A percentile compares a stretch with the other conserved stretches of the same genome.
Conservation (phyloP, 2,113 vertebrate species). For the Loxodonta africana region DNA sequence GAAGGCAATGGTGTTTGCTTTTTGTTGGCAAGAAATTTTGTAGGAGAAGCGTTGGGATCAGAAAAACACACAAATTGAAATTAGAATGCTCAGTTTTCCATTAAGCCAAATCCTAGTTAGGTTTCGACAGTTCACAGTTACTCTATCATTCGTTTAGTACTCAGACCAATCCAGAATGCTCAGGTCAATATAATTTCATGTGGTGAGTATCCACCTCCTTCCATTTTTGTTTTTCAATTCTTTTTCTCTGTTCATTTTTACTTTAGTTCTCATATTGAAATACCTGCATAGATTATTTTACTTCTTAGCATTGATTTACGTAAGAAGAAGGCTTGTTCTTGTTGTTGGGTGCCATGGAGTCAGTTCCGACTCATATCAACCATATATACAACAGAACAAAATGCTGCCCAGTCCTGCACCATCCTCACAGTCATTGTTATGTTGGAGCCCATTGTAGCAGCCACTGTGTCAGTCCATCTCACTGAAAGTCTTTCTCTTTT, state of each 20-base stretch:
- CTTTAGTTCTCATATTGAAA: neutral
- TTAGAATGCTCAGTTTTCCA: neutral
- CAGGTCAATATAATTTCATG: neutral
- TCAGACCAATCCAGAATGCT: neutral
- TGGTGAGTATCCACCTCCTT: neutral
- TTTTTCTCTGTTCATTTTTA: slow-evolving; percentile 22
- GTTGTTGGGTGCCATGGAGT: too few species aligned
- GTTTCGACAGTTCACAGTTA: neutral
- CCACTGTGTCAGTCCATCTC: too few species aligned
- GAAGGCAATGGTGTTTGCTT: slow-evolving; percentile 54
- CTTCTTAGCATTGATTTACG: neutral
- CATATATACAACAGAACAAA: too few species aligned
- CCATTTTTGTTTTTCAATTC: neutral
- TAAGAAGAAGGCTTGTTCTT: neutral
- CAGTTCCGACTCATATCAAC: too few species aligned
- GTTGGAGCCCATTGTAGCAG: too few species aligned
- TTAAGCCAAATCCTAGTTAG: neutral
- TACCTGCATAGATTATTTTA: neutral
- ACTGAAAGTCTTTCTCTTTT: too few species aligned
- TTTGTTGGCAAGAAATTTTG: slow-evolving; percentile 40
- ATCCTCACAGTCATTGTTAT: too few species aligned
- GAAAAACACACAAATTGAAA: neutral
- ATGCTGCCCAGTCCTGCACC: too few species aligned
- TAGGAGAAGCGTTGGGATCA: neutral
- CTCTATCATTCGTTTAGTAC: neutral